Percentiles rank a stretch among this genome's conserved stretches.
Conservation (phyloP, 2,797 vertebrate species). For the Mormyrops attenuatus region DNA sequence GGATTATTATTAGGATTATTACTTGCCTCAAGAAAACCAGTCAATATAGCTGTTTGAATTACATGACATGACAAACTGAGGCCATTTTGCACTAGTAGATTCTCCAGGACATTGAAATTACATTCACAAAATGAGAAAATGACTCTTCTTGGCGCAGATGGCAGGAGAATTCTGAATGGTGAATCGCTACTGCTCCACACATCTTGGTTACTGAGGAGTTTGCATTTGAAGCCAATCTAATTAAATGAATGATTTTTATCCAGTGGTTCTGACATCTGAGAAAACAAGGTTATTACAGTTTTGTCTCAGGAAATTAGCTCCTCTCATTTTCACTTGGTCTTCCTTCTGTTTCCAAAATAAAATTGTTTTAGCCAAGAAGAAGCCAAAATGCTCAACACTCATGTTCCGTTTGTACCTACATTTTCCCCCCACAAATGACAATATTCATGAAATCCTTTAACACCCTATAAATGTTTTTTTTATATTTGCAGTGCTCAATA, state of each 20-base stretch:
- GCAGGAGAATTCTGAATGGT: background rate
- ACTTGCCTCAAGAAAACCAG: background rate
- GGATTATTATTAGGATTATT: background rate
- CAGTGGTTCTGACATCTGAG: background rate
- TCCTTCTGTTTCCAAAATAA: background rate
- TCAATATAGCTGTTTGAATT: conserved; percentile 24
- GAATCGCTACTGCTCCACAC: background rate
- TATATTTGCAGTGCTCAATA: background rate
- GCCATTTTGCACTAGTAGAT: conserved; percentile 27
- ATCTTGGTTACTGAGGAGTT: background rate
- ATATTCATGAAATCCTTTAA: background rate
- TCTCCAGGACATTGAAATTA: conserved; percentile 27
- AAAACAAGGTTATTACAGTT: background rate
- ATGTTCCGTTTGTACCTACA: background rate
- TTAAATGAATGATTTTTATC: conserved; percentile 7
- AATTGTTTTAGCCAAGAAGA: background rate
- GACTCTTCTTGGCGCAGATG: background rate
- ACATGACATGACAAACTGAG: conserved; percentile 29
- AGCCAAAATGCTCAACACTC: background rate
- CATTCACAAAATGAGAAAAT: conserved; percentile 32
- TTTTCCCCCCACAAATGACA: background rate
- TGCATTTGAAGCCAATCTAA: background rate
- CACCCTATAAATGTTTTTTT: background rate
- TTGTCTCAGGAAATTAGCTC: background rate
- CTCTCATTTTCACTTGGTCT: background rate